Evolutionary conservation across 2,888 invertebrate genomes (phyloP), one percentile per base, ranked within the genome.

Genomic region (Sinelater perroti): DNA sequence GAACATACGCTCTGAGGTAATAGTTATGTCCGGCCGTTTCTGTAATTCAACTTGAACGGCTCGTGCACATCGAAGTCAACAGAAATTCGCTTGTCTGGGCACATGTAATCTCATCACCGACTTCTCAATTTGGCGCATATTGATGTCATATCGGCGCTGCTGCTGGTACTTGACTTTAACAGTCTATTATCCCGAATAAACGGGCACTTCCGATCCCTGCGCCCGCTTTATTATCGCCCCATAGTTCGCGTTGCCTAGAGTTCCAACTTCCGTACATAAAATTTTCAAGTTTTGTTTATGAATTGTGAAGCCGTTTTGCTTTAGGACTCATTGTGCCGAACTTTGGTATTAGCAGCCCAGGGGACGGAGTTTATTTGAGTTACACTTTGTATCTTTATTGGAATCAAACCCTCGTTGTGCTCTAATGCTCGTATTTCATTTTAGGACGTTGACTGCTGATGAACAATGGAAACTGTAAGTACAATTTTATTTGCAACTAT

Each of bases 81-180:
- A 40, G 17, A 8, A 40, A 40, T 40, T 40, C 38, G 10, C 40
- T 46, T 49, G 47, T 40, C 35, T 30, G 28, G 44, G 33, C 45
- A 30, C 45, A 51, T 51, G 35, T 51, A 45, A 50, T 56, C 42
- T 42, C 42, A 55, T 55, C 42, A 35, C 36, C 21, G 18, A 45
- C 26, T 45, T 50, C 13, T 28, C 35, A 26, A 56, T 56, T 56
- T 56, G 51, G 36, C 38, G 45, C 44, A 56, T 56, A 56, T 56
- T 50, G 50, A 35, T 51, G 38, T 51, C 50, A 45, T 33, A 44
- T 36, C 35, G 21, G 20, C 20, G 11, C 20, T 45, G 20, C 21
- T 26, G 28, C 28, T 46, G 46, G 38, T 28, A 38, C 46, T 54
- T 40, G 38, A 47, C 51, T 55, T 24, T 55, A 55, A 55, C 46